Base-by-base conservation (phyloP, 2,797 vertebrate species). In the Tapirus indicus region DNA sequence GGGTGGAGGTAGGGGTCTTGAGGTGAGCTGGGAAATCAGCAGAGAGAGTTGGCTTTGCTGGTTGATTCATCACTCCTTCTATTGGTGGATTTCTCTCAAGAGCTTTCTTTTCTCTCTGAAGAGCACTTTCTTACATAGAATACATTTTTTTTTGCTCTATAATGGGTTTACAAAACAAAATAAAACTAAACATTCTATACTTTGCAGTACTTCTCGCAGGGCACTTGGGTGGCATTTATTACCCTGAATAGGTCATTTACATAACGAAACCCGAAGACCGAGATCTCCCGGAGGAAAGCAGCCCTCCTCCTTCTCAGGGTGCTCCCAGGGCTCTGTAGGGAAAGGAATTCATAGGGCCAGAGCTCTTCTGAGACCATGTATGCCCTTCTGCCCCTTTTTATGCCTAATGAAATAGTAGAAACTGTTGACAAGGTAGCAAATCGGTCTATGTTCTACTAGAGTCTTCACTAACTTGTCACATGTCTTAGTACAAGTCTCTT, bases 101-200 rank as follows among this genome's bases (percentile, higher is more conserved):
- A 68, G 44, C 3, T 11, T 44, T 47, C 35, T 21, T 23, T 88
- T 47, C 38, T 82, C 52, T 32, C 32, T 84, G 32, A 93, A 91
- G 71, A 72, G 52, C 13, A 25, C 77, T 69, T 93, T 62, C 66
- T 44, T 29, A 64, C 9, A 16, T 1, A 4, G 25, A 69, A 25
- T 64, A 18, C 7, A 25, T 32, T 68, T 52, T 68, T 52, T 71
- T 49, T 85, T 78, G 32, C 29, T 75, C 64, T 47, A 10, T 29
- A 38, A 72, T 69, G 25, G 20, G 5, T 52, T 91, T 49, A 60
- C 21, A 47, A 58, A 84, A 92, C 27, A 74, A 91, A 94, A 62
- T 25, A 60, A 27, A 69, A 62, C 5, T 47, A 11, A 77, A 23
- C 13, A 41, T 20, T 64, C 49, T 32, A 29, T 13, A 10, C 10